A percentile compares a stretch with the other conserved stretches of the same genome.
These are phyloP conservation scores for Brachionichthys hirsutus DNA, from an alignment of 2,113 vertebrate species.

Conservation along the genomic window DNA sequence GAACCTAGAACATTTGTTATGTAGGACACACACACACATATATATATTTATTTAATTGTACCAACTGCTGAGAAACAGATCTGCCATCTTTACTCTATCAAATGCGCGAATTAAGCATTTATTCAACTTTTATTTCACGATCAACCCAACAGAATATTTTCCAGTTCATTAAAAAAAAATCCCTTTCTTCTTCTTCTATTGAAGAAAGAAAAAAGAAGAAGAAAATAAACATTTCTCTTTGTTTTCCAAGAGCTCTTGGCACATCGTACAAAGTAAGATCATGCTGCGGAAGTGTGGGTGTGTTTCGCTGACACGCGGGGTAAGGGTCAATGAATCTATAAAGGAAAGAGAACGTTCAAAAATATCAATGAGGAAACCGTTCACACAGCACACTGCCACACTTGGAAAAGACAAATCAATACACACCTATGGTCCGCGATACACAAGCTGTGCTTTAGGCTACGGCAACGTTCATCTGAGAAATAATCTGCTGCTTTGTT, in stretches of 20 bases:
- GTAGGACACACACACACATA: constrained; percentile 7
- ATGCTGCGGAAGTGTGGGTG: constrained; percentile 42
- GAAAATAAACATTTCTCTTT: too few relatives aligned
- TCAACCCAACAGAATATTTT: constrained; percentile 22
- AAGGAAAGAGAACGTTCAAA: constrained; percentile 53
- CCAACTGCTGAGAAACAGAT: neutral
- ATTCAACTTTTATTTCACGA: constrained; percentile 42
- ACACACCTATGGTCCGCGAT: constrained; percentile 27
- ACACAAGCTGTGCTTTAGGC: constrained; percentile 42
- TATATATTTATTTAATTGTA: constrained; percentile 2
- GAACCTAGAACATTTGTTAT: constrained; percentile 6
- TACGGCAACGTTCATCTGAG: constrained; percentile 27
- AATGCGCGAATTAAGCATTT: constrained; percentile 41
- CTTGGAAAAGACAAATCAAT: constrained; percentile 49
- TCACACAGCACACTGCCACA: constrained; percentile 34
- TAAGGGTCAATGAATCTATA: constrained; percentile 57
- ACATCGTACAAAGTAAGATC: constrained; percentile 54
- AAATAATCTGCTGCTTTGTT: constrained; percentile 31
- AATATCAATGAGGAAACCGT: constrained; percentile 61
- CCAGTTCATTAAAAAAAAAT: too few relatives aligned
- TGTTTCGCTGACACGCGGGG: constrained; percentile 51
- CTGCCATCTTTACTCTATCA: neutral
- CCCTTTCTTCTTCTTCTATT: neutral
- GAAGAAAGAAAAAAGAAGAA: too few relatives aligned
- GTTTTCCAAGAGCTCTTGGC: constrained; percentile 54